A percentile compares a stretch with the other conserved stretches of the same genome.
Evolutionary conservation across 2,113 vertebrate species (phyloP).

Genomic region (Smithornis capensis): DNA sequence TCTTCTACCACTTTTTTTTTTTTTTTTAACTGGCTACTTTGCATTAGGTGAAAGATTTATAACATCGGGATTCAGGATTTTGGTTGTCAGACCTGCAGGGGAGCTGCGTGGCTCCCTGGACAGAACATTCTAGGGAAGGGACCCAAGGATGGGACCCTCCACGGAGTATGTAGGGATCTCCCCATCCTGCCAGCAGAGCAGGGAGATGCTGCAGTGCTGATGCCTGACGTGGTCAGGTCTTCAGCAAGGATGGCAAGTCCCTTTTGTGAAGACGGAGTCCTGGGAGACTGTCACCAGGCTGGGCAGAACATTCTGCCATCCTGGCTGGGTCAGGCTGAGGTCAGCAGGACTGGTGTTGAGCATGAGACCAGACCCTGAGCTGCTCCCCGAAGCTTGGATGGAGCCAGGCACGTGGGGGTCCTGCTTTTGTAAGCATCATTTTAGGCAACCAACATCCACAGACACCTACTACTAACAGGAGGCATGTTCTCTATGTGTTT

Average conservation of each 20-base stretch:
- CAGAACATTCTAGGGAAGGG: neutral
- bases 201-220: neutral
- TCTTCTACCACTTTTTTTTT: neutral
- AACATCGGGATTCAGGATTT: neutral
- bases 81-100: neutral
- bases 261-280: neutral
- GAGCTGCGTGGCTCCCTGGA: rapidly evolving
- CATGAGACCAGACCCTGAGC: neutral
- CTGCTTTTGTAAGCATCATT: neutral
- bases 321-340: neutral
- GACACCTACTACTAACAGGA: constrained; percentile 63
- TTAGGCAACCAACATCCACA: neutral
- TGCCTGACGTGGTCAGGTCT: neutral
- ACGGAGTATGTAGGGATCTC: neutral
- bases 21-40: neutral
- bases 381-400: neutral
- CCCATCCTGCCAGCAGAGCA: neutral
- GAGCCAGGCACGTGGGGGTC: rapidly evolving
- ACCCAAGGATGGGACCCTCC: neutral
- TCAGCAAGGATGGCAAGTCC: neutral
- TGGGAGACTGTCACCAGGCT: neutral
- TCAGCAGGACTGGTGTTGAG: neutral
- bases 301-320: neutral
- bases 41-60: neutral
- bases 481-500: constrained; percentile 58